A percentile compares a stretch with the other conserved stretches of the same genome.
These are phyloP conservation scores for Cephus nigrinus DNA, from an alignment of 2,888 invertebrate species.

Conservation along the genomic window DNA sequence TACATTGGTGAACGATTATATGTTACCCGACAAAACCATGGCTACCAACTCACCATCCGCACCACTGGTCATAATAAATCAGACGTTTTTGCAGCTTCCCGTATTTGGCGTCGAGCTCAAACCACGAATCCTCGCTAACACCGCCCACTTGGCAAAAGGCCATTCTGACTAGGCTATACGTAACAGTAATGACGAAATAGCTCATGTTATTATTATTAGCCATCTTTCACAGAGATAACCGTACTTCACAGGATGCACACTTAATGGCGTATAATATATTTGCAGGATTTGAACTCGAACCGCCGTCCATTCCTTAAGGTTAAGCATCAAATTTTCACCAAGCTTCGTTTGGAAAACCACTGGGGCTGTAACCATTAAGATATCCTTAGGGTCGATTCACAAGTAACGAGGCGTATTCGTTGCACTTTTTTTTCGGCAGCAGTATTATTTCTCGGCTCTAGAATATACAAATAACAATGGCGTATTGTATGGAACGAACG, in stretches of 20 bases:
- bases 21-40: constrained; percentile 43
- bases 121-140: constrained; percentile 52
- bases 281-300: no score
- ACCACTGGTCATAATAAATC: constrained; percentile 50
- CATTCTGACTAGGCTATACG: constrained; percentile 42
- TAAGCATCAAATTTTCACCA: no score
- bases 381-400: no score
- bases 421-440: no score
- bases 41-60: constrained; percentile 22
- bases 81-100: constrained; percentile 50
- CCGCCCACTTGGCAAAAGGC: constrained; percentile 52
- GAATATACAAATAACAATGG: no score
- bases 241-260: constrained; percentile 5
- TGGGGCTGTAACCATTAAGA: no score
- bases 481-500: no score
- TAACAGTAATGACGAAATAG: constrained; percentile 49
- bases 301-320: no score
- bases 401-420: no score
- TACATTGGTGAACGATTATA: constrained; percentile 37
- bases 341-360: no score
- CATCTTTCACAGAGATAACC: constrained; percentile 29
- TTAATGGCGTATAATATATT: no score
- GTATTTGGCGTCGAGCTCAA: constrained; percentile 50
- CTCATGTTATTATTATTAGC: constrained; percentile 31
- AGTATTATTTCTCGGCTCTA: no score